Evolutionary conservation across 2,113 vertebrate genomes (phyloP), one percentile per base, ranked within the genome.

Genomic region (Lepidiolamprologus cunningtoni): DNA sequence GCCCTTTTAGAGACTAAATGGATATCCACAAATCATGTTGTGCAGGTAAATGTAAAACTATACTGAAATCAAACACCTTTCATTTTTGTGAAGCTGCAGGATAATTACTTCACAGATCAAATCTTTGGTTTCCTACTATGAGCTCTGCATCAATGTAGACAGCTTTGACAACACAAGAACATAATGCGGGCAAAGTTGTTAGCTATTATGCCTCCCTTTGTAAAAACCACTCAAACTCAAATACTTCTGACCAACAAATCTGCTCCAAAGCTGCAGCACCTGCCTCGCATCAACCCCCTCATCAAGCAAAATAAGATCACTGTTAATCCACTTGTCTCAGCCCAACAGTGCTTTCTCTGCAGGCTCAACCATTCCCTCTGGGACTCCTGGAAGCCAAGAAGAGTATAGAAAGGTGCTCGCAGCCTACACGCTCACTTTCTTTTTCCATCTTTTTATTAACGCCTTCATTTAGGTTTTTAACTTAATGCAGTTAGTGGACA

Each of bases 321-420:
- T 84, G 89, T 88, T 95, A 94, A 94, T 93, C 91, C 87, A 85
- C 80, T 91, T 80, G 82, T 87, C 86, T 91, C 89, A 86, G 57
- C 81, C 82, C 68, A 86, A 50, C 86, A 83, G 68, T 8, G 23
- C 73, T 94, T 79, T 63, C 87, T 89, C 92, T 80, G 81, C 89
- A 84, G 81, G 58, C 87, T 88, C 79, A 81, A 83, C 87, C 76
- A 83, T 78, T 91, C 91, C 84, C 90, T 89, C 45, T 52, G 86
- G 89, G 90, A 83, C 55, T 35, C 57, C 83, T 57, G 73, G 52
- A 91, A 81, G 80, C 87, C 79, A 85, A 83, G 23, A 68, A 78
- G 71, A 31, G 83, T 78, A 93, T 7, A 89, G 84, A 89, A 82
- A 86, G 89, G 90, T 89, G 80, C 88, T 91, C 87, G 23, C 78